Evolutionary conservation across 2,113 vertebrate species (phyloP).

Genomic region (Falcunculus frontatus): DNA sequence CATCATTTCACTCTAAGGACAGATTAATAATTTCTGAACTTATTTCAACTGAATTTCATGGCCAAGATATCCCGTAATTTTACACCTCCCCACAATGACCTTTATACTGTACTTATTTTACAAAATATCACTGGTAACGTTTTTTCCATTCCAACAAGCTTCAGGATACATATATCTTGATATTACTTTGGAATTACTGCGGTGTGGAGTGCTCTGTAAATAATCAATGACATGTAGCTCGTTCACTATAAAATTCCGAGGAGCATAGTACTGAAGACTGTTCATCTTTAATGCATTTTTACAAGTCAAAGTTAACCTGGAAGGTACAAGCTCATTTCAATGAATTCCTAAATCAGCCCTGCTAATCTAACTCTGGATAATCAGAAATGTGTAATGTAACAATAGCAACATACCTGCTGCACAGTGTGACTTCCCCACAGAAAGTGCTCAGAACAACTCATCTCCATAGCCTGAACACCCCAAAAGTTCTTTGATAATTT

Average conservation of each 20-base stretch:
- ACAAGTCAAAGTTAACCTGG: slow-evolving; percentile 63
- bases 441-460: neutral
- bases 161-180: slow-evolving; percentile 54
- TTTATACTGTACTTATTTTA: slow-evolving; percentile 63
- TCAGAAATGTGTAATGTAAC: neutral
- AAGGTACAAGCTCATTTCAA: slow-evolving; percentile 24
- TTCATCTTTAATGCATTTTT: slow-evolving; percentile 60
- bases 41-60: slow-evolving; percentile 65
- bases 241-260: slow-evolving; percentile 57
- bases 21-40: slow-evolving; percentile 65
- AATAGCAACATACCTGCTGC: neutral
- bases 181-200: slow-evolving; percentile 56
- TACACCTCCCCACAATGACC: slow-evolving; percentile 58
- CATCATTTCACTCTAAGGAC: slow-evolving; percentile 58
- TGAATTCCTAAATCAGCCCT: slow-evolving; percentile 23
- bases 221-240: slow-evolving; percentile 59
- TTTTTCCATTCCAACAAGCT: slow-evolving; percentile 66
- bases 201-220: slow-evolving; percentile 56
- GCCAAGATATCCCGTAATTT: slow-evolving; percentile 60
- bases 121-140: slow-evolving; percentile 61
- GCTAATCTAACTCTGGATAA: slow-evolving; percentile 9
- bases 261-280: slow-evolving; percentile 13
- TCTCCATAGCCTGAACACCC: neutral
- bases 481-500: neutral
- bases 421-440: neutral